Percentiles rank a stretch among this genome's conserved stretches.
phyloP scores from a whole-genome alignment of 1,140 invertebrate genomes.

The Patella vulgata region DNA sequence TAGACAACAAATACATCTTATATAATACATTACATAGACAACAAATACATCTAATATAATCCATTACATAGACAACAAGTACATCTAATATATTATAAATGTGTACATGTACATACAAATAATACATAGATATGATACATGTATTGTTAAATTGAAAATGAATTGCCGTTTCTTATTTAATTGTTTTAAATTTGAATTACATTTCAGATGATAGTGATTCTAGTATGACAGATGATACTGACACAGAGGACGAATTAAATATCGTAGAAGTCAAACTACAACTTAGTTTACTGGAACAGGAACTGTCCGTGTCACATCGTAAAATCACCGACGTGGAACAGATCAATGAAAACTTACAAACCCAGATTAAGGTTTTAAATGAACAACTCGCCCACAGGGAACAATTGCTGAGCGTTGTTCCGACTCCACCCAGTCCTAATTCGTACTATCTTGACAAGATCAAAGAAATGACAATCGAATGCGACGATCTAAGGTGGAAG shows the following conservation, averaged over 20 bases:
- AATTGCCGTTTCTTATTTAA: too few species aligned
- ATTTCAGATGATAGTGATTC: too few species aligned
- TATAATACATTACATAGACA: too few species aligned
- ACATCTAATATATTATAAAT: too few species aligned
- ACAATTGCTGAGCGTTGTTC: conserved; percentile 31
- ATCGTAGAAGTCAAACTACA: conserved; percentile 71
- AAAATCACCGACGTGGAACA: conserved; percentile 87
- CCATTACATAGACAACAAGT: too few species aligned
- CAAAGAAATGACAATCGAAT: conserved; percentile 66
- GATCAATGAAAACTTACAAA: conserved; percentile 78
- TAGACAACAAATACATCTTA: too few species aligned
- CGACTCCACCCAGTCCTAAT: conserved; percentile 45
- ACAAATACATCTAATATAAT: too few species aligned
- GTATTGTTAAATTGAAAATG: too few species aligned
- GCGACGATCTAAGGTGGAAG: conserved; percentile 77
- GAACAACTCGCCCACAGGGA: conserved; percentile 63
- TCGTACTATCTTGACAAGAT: conserved; percentile 57
- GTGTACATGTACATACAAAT: too few species aligned
- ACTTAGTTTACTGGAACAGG: conserved; percentile 87
- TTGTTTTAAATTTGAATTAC: neutral
- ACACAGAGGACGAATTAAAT: conserved; percentile 52
- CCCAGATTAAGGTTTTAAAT: conserved; percentile 81
- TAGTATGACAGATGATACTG: conserved; percentile 15
- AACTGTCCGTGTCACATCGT: conserved; percentile 80
- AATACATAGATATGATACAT: too few species aligned